These are phyloP conservation scores for Clarias platycephalus DNA, from an alignment of 2,797 vertebrate species.

Conservation along the genomic window DNA sequence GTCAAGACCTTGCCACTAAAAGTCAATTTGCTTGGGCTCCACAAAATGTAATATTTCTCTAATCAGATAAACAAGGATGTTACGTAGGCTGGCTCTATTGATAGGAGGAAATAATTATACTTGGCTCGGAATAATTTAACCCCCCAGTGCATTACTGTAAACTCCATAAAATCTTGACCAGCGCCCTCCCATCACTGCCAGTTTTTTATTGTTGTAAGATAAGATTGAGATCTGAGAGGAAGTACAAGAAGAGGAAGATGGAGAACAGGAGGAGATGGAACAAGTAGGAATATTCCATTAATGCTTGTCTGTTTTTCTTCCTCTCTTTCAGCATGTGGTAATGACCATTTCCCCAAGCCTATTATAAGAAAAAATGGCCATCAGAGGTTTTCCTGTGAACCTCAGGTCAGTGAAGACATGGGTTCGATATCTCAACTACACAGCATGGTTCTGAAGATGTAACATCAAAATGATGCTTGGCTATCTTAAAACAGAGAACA, in stretches of 20 bases:
- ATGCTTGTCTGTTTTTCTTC: slow-evolving; percentile 67
- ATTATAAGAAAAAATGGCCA: slow-evolving; percentile 28
- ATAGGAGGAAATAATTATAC: slow-evolving; percentile 80
- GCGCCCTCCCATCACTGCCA: slow-evolving; percentile 49
- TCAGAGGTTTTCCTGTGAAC: slow-evolving; percentile 17
- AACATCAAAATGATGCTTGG: slow-evolving; percentile 28
- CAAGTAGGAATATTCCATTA: slow-evolving; percentile 71
- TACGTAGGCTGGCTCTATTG: slow-evolving; percentile 74
- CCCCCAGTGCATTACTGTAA: slow-evolving; percentile 77
- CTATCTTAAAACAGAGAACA: slow-evolving; percentile 3
- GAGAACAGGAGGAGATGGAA: slow-evolving; percentile 39
- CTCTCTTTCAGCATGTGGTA: slow-evolving; percentile 68
- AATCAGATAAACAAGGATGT: slow-evolving; percentile 82
- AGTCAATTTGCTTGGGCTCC: slow-evolving; percentile 80
- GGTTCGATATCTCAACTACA: slow-evolving; percentile 23
- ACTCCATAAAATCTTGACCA: slow-evolving; percentile 67
- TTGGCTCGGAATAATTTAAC: slow-evolving; percentile 77
- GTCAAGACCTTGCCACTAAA: slow-evolving; percentile 82
- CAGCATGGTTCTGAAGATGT: slow-evolving; percentile 28
- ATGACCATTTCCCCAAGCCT: slow-evolving; percentile 27
- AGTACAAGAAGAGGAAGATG: slow-evolving; percentile 40
- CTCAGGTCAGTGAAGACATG: slow-evolving; percentile 39
- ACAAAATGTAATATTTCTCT: slow-evolving; percentile 78
- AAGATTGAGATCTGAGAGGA: slow-evolving; percentile 70
- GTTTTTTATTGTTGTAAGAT: slow-evolving; percentile 65